phyloP scores from a whole-genome alignment of 2,113 vertebrate genomes.

The Jaculus jaculus region DNA sequence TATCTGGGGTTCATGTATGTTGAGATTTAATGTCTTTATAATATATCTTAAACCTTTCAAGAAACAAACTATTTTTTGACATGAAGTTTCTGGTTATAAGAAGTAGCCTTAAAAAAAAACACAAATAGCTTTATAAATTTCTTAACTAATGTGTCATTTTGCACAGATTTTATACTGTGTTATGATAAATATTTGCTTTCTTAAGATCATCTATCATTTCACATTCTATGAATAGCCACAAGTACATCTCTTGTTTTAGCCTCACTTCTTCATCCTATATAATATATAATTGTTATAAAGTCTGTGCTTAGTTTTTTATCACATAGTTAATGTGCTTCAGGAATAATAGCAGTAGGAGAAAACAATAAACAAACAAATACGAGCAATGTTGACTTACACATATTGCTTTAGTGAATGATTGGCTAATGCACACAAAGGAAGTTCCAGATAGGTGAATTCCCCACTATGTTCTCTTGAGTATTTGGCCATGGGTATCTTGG shows the following conservation, averaged over 20 bases:
- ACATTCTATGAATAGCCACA: background rate
- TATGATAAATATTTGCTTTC: background rate
- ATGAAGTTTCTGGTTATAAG: background rate
- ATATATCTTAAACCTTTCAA: conserved; percentile 36
- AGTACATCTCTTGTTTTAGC: background rate
- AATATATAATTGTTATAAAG: background rate
- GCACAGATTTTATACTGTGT: background rate
- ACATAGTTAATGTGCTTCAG: background rate
- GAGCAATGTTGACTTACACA: background rate
- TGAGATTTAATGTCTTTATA: conserved; percentile 36
- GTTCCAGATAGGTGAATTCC: background rate
- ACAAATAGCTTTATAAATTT: background rate
- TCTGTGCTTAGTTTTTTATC: background rate
- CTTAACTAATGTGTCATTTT: conserved; percentile 18
- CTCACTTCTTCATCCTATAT: background rate
- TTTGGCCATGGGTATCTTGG: background rate
- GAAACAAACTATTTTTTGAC: conserved; percentile 26
- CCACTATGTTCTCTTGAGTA: background rate
- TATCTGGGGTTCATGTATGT: background rate
- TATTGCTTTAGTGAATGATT: background rate
- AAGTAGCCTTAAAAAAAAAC: conserved; percentile 15
- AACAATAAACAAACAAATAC: background rate
- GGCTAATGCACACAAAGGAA: background rate
- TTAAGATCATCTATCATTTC: background rate
- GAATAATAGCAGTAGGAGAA: background rate